Base-by-base conservation (phyloP, 2,797 vertebrate genomes). In the Manis javanica region DNA sequence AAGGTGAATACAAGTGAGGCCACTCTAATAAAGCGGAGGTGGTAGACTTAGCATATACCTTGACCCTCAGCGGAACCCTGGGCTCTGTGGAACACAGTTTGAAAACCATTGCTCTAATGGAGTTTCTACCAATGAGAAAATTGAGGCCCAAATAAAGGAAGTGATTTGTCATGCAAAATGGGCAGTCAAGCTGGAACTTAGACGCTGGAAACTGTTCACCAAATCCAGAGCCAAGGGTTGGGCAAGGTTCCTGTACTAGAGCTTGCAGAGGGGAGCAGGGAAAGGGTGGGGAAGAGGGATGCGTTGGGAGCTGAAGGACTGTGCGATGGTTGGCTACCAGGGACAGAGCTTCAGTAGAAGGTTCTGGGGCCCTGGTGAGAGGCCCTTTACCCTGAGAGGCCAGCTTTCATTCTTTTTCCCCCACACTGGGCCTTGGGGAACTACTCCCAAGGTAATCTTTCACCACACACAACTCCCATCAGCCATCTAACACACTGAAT, bases 401-500 rank as follows among this genome's bases (percentile, higher is more conserved):
- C 39, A 49, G 7, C 3, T 69, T 75, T 49, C 10, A 3, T 37
- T 78, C 46, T 46, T 55, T 74, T 68, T 42, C 66, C 74, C 86
- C 72, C 29, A 86, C 46, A 42, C 23, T 11, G 8, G 90, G 42
- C 51, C 63, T 74, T 77, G 49, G 77, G 63, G 15, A 75, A 51
- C 61, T 49, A 87, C 85, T 94, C 90, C n/a, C 81, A 85, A 37
- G 39, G 24, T 74, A 82, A 49, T 78, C 68, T 78, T 75, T 87
- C 31, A 59, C 51, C 88, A 69, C 63, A 19, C 7, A 91, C 82
- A 72, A 66, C 29, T 79, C 68, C 81, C 81, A 46, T 75, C 75
- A 92, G 88, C 88, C 81, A 92, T 53, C 96, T 95, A 95, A 68
- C 72, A 82, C 61, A n/a, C 71, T 86, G 61, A 95, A 92, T 96